Evolutionary conservation across 2,113 vertebrate genomes (phyloP), one percentile per base, ranked within the genome.

Genomic region (Oryzias celebensis): DNA sequence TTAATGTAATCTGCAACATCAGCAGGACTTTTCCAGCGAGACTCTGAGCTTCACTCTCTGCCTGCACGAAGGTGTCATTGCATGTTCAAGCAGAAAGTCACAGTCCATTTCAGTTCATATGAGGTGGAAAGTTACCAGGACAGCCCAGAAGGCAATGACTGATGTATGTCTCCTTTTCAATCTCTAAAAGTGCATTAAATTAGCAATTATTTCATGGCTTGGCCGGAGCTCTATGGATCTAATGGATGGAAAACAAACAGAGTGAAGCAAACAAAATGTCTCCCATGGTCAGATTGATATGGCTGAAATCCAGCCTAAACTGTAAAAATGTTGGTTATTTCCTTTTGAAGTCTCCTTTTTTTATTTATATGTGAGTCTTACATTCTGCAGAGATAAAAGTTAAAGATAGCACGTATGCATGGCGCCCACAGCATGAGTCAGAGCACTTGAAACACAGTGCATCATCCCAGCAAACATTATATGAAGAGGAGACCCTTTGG

Each of bases 401-500:
- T 77, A 82, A 73, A 83, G 67, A 85, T 78, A 82, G 68, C 78
- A 55, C 41, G 67, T 49, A 63, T 73, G 71, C 64, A 77, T 52
- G 58, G 68, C 68, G 48, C 84, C 82, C 81, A 88, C 84, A 65
- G 62, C 52, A 75, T 87, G 81, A 88, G 47, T 87, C 84, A 87
- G 55, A 54, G 69, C 75, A 59, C 65, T 78, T 68, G 60, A 82
- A 76, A 66, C 58, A 24, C 57, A 23, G 28, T 72, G 78, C 70
- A 75, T 84, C 77, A 87, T 71, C 79, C 68, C 75, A 58, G 68
- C 64, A 75, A 77, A 68, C 78, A 80, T 48, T 62, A 62, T 67
- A 60, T 63, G 58, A 77, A 83, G 73, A 77, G 84, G 77, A 81
- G 74, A 67, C 78, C 82, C 71, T 75, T 81, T 76, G 67, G 59